Base-by-base conservation (phyloP, 1,140 invertebrate species). In the Melipona quadrifasciata region DNA sequence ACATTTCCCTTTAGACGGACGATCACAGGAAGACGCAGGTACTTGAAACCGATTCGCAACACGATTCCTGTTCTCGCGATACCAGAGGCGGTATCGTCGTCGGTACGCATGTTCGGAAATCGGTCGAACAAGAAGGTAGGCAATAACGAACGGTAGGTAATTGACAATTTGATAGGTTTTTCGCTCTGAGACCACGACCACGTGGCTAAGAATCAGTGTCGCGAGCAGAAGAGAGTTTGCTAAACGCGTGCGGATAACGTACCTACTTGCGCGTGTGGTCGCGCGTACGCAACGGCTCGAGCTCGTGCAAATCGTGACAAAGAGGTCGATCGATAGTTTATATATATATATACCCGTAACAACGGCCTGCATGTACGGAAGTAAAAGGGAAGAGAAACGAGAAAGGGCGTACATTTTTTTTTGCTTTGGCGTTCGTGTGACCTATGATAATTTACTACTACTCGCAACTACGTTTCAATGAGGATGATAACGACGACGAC, bases 11-110 rank as follows among this genome's bases (percentile, higher is more conserved):
- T 55, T n/a, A 61, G 65, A 17, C 39, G 64, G n/a, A 79, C 47
- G 72, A 88, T 87, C 76, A 84, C 76, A 84, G n/a, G 14, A 83
- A 55, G 31, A n/a, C 34, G 47, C 68, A 80, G 73, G 53, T 84
- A 77, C 65, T 57, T 71, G 31, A 67, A 80, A 34, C n/a, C 51
- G 67, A 71, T 58, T 57, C 58, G 10, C 27, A 31, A 64, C n/a
- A n/a, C 14, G 53, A 19, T 61, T 47, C 21, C 34, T 58, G 72
- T 53, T 72, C 65, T 34, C 21, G 4, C 24, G 19, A 57, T n/a
- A n/a, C 55, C 55, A 16, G 51, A 67, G 47, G 11, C 55, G n/a
- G n/a, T n/a, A n/a, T n/a, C n/a, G 31, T 21, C 51, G 27, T 58
- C 47, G 68, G 11, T 39, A n/a, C 64, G 58, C 14, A 53, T 19